A percentile compares a stretch with the other conserved stretches of the same genome.
phyloP scores from a whole-genome alignment of 2,888 invertebrate genomes.

The Dilophus febrilis region DNA sequence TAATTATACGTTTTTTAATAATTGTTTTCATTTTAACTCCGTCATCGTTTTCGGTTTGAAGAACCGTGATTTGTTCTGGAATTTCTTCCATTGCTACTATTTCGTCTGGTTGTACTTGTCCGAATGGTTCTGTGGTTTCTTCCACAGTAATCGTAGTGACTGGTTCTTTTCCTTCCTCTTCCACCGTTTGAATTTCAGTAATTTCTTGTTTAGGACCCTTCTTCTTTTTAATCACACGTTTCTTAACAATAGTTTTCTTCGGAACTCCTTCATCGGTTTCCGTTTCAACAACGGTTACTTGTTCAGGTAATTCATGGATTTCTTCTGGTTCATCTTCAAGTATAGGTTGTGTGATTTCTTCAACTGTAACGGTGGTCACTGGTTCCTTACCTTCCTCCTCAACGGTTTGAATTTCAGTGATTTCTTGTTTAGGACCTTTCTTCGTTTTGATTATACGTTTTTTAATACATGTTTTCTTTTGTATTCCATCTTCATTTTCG shows the following conservation, averaged over 20 bases:
- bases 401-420: conserved; percentile 20
- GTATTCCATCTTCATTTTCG: conserved; percentile 22
- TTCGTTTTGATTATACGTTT: conserved; percentile 22
- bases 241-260: too few species aligned
- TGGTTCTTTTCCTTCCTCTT: conserved; percentile 18
- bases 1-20: conserved; percentile 22
- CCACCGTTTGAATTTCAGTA: background rate
- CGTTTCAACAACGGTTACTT: too few species aligned
- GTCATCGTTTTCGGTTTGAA: conserved; percentile 19
- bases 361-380: conserved; percentile 20
- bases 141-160: conserved; percentile 19
- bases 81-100: conserved; percentile 18
- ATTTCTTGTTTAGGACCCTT: too few species aligned
- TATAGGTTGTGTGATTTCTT: conserved; percentile 11
- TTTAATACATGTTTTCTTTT: conserved; percentile 20
- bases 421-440: conserved; percentile 17
- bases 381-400: conserved; percentile 23
- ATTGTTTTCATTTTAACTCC: conserved; percentile 22
- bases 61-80: conserved; percentile 16
- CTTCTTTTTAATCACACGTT: too few species aligned
- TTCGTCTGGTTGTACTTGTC: conserved; percentile 12
- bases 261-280: too few species aligned
- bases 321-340: conserved; percentile 14
- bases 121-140: conserved; percentile 9
- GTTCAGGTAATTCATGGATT: background rate